Percentiles rank a stretch among this genome's conserved stretches.
These are phyloP conservation scores for Atrina japonica DNA, from an alignment of 2,888 invertebrate species.

Conservation along the genomic window DNA sequence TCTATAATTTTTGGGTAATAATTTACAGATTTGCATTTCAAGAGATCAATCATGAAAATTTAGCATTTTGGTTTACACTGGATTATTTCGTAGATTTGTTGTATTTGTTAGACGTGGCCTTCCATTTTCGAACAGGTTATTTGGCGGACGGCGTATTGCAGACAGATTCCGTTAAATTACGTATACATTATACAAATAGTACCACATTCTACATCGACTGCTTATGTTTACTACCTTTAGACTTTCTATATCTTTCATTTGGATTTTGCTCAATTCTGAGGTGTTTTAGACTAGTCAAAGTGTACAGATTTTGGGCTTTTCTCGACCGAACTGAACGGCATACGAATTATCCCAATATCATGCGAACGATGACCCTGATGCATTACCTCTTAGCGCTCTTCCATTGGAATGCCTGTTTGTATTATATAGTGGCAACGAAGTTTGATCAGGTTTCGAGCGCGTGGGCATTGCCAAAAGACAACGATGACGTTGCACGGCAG, in stretches of 20 bases:
- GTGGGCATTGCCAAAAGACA: constrained; percentile 72
- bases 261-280: constrained; percentile 96
- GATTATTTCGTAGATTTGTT: constrained; percentile 98
- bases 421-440: constrained; percentile 86
- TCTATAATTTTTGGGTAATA: constrained; percentile 84
- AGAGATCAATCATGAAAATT: constrained; percentile 92
- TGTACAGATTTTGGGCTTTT: constrained; percentile 99
- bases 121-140: constrained; percentile 98
- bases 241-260: constrained; percentile 98
- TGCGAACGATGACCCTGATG: constrained; percentile 79
- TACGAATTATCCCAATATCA: constrained; percentile 99
- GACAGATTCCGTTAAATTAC: constrained; percentile 95
- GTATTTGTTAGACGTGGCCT: constrained; percentile 96
- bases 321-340: constrained; percentile 99
- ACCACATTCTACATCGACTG: constrained; percentile 99
- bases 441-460: constrained; percentile 46
- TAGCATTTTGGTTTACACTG: constrained; percentile 97
- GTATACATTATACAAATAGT: constrained; percentile 98
- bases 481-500: constrained; percentile 84
- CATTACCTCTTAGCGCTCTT: constrained; percentile 98
- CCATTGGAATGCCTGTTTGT: constrained; percentile 99
- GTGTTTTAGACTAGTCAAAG: constrained; percentile 97
- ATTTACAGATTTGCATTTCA: constrained; percentile 99
- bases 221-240: constrained; percentile 97
- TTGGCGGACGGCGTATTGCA: constrained; percentile 98